Conservation (phyloP, 2,113 vertebrate genomes). For the Podocnemis expansa region DNA sequence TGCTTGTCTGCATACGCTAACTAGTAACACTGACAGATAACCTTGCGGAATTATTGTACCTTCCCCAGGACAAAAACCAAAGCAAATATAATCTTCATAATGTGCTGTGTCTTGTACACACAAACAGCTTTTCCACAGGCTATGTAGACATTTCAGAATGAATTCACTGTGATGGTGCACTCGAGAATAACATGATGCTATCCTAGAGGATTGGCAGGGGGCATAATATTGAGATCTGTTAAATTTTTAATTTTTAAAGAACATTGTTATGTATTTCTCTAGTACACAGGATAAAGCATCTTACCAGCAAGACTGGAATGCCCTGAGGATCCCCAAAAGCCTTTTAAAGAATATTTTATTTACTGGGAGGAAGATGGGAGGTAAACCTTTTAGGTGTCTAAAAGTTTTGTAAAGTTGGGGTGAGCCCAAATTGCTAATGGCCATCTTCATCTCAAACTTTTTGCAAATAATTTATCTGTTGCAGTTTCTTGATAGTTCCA, state of each 20-base stretch:
- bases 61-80: slow-evolving; percentile 68
- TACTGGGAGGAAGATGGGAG: slow-evolving; percentile 49
- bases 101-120: slow-evolving; percentile 52
- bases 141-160: slow-evolving; percentile 60
- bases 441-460: not conserved
- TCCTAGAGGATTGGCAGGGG: slow-evolving; percentile 66
- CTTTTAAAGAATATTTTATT: slow-evolving; percentile 69
- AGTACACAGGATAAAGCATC: slow-evolving; percentile 46
- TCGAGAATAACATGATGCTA: slow-evolving; percentile 61
- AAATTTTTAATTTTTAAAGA: slow-evolving; percentile 77
- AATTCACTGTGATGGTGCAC: slow-evolving; percentile 54
- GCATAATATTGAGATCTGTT: slow-evolving; percentile 60
- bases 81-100: slow-evolving; percentile 69
- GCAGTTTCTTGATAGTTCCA: slow-evolving; percentile 10
- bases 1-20: slow-evolving; percentile 63
- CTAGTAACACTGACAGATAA: slow-evolving; percentile 59
- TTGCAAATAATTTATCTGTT: not conserved
- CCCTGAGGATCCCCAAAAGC: slow-evolving; percentile 68
- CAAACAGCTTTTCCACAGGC: slow-evolving; percentile 71
- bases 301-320: slow-evolving; percentile 58
- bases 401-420: slow-evolving; percentile 24
- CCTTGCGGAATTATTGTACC: slow-evolving; percentile 45
- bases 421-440: not conserved
- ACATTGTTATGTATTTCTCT: slow-evolving; percentile 69
- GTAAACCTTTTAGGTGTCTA: slow-evolving; percentile 37